Evolutionary conservation across 1,140 invertebrate genomes (phyloP).

Genomic region (Pissodes strobi): DNA sequence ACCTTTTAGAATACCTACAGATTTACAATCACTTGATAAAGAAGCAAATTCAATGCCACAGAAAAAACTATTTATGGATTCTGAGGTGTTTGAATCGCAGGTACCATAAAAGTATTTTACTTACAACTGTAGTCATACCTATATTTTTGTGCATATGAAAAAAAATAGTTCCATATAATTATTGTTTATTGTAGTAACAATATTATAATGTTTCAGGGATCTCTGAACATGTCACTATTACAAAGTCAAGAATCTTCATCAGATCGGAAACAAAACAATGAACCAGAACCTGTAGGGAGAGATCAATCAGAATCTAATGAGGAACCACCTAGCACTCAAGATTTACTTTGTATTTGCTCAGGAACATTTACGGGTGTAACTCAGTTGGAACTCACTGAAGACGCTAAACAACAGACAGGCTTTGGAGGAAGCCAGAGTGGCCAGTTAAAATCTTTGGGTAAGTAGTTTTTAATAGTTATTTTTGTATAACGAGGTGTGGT

Average conservation of each 20-base stretch:
- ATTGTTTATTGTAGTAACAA: background rate
- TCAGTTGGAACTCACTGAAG: constrained; percentile 14
- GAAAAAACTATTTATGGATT: constrained; percentile 54
- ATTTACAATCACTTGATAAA: constrained; percentile 45
- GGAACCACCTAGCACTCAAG: constrained; percentile 42
- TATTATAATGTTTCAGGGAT: background rate
- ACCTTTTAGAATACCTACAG: constrained; percentile 34
- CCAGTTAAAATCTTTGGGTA: constrained; percentile 41
- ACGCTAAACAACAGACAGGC: background rate
- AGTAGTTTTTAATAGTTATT: no score
- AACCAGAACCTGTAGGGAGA: no score
- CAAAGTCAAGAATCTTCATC: background rate
- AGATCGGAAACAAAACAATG: background rate
- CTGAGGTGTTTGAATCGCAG: constrained; percentile 26
- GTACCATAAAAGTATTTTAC: constrained; percentile 17
- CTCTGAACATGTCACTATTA: no score
- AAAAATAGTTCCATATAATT: background rate
- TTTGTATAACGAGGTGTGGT: no score
- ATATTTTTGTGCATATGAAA: no score
- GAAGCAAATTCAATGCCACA: constrained; percentile 43
- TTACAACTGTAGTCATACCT: no score
- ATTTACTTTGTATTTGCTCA: constrained; percentile 51
- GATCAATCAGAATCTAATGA: constrained; percentile 14
- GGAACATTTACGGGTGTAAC: constrained; percentile 47
- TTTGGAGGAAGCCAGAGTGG: constrained; percentile 17